These are phyloP conservation scores for Nixonia krombeini DNA, from an alignment of 1,140 invertebrate genomes.

Conservation along the genomic window DNA sequence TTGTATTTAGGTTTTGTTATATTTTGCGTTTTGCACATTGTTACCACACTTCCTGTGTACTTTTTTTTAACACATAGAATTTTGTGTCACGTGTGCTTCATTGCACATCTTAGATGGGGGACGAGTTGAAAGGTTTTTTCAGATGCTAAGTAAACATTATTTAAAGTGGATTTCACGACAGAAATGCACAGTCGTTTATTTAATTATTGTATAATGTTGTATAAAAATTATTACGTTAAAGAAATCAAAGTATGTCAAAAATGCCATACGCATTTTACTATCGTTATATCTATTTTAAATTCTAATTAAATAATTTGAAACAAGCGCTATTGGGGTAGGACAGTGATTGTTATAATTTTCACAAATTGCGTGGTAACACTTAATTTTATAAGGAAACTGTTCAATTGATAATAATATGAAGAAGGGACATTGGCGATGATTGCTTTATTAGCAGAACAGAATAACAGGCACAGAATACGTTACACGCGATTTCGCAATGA, in stretches of 20 bases:
- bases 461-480: too few species aligned
- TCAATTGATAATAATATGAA: background rate
- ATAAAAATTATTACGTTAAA: too few species aligned
- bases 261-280: too few species aligned
- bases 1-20: constrained; percentile 29
- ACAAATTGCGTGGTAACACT: constrained; percentile 5
- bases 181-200: too few species aligned
- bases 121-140: constrained; percentile 12
- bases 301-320: background rate
- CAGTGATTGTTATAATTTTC: constrained; percentile 2
- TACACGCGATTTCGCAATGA: constrained; percentile 4
- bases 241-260: too few species aligned
- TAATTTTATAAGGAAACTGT: background rate
- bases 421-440: background rate
- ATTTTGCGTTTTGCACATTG: constrained; percentile 43
- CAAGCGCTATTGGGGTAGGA: background rate
- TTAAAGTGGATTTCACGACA: too few species aligned
- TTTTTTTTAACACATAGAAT: constrained; percentile 13
- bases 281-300: too few species aligned
- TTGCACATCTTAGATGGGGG: constrained; percentile 29
- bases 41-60: constrained; percentile 5
- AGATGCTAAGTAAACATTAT: background rate
- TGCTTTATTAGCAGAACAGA: background rate
- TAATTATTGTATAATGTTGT: background rate
- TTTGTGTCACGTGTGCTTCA: constrained; percentile 10